Evolutionary conservation across 2,797 vertebrate species (phyloP).

Genomic region (Corythornis leucogaster): DNA sequence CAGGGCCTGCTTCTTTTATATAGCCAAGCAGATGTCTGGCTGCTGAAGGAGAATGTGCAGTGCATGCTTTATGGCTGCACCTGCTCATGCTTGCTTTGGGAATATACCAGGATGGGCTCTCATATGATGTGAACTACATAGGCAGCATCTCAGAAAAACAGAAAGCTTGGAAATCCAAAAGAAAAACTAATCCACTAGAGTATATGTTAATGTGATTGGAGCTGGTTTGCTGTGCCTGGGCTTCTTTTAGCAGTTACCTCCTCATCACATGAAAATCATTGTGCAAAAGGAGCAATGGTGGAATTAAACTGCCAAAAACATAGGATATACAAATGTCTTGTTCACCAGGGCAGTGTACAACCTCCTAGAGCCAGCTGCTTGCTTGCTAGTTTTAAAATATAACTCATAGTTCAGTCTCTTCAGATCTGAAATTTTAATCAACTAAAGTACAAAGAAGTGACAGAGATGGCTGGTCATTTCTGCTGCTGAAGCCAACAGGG

Average conservation of each 20-base stretch:
- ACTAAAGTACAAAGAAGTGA: background rate
- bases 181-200: background rate
- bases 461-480: background rate
- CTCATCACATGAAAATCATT: background rate
- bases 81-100: slow-evolving; percentile 41
- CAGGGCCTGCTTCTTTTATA: slow-evolving; percentile 22
- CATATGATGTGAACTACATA: background rate
- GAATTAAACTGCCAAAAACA: background rate
- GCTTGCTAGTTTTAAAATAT: background rate
- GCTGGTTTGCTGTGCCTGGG: background rate
- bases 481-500: background rate
- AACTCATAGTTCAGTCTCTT: background rate
- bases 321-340: background rate
- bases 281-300: background rate
- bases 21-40: slow-evolving; percentile 53
- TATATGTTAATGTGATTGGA: background rate
- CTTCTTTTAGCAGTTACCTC: background rate
- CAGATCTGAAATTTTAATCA: slow-evolving; percentile 4
- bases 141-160: background rate
- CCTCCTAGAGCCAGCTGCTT: background rate
- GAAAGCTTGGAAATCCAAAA: background rate
- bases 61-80: background rate
- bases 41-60: slow-evolving; percentile 16
- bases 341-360: background rate
- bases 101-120: background rate